phyloP scores from a whole-genome alignment of 2,113 vertebrate species.

The Sinocyclocheilus grahami region DNA sequence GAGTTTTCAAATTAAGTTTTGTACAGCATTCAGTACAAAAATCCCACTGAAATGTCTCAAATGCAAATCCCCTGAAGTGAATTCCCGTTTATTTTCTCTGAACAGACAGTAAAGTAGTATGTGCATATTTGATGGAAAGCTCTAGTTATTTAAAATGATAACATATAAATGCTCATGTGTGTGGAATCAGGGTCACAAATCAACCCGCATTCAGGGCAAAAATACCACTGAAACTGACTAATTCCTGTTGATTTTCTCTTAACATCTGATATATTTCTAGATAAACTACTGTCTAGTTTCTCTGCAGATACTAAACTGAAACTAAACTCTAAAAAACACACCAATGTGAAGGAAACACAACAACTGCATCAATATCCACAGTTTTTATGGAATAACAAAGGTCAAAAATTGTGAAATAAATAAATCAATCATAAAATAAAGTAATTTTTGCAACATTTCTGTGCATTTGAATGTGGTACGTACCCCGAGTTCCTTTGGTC shows the following conservation, averaged over 20 bases:
- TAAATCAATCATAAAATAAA: no score
- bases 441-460: no score
- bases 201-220: background rate
- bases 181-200: background rate
- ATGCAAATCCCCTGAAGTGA: no score
- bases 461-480: constrained; percentile 49
- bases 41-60: no score
- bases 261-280: background rate
- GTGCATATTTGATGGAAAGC: background rate
- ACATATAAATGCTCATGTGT: background rate
- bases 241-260: background rate
- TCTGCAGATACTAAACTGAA: background rate
- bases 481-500: constrained; percentile 74
- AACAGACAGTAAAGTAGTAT: no score
- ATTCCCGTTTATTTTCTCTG: no score
- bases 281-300: background rate
- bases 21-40: background rate
- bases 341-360: no score
- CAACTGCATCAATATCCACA: no score
- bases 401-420: no score
- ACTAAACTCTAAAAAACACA: background rate
- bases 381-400: no score
- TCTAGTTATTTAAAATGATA: background rate
- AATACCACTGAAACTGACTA: background rate
- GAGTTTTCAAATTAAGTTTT: background rate